Percentiles rank a stretch among this genome's conserved stretches.
These are phyloP conservation scores for Apodemia duryi DNA, from an alignment of 2,888 invertebrate species.

Conservation along the genomic window DNA sequence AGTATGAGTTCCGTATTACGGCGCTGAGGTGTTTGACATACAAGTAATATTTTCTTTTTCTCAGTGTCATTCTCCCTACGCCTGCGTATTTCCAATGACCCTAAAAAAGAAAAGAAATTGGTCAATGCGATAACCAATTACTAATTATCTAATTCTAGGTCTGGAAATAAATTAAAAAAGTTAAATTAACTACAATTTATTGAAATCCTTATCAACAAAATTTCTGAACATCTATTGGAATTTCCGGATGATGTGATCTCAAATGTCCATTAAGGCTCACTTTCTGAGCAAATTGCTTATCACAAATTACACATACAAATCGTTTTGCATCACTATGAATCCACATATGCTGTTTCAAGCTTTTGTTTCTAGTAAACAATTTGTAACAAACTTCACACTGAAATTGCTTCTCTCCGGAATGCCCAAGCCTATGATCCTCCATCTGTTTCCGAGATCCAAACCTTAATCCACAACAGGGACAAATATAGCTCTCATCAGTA, in stretches of 20 bases:
- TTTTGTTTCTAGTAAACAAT: constrained; percentile 67
- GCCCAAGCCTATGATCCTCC: constrained; percentile 64
- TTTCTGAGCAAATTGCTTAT: constrained; percentile 62
- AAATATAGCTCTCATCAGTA: constrained; percentile 49
- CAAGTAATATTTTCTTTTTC: constrained; percentile 69
- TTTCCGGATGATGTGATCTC: constrained; percentile 49
- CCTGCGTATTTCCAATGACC: constrained; percentile 65
- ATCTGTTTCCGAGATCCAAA: constrained; percentile 46
- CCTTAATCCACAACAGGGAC: constrained; percentile 53
- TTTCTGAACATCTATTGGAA: constrained; percentile 27
- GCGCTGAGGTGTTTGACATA: constrained; percentile 67
- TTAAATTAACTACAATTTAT: constrained; percentile 13
- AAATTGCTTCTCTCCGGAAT: constrained; percentile 68
- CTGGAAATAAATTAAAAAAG: constrained; percentile 19
- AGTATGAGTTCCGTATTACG: constrained; percentile 67
- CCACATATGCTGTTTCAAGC: constrained; percentile 64
- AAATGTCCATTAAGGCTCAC: constrained; percentile 57
- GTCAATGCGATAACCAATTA: constrained; percentile 56
- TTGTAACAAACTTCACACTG: constrained; percentile 69
- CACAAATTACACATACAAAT: constrained; percentile 53
- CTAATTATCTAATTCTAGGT: constrained; percentile 25
- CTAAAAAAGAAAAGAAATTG: constrained; percentile 74
- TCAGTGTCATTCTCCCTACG: constrained; percentile 57
- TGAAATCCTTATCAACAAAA: constrained; percentile 11
- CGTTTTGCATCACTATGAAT: constrained; percentile 57